Base-by-base conservation (phyloP, 2,888 invertebrate species). In the Caenorhabditis sp. region DNA sequence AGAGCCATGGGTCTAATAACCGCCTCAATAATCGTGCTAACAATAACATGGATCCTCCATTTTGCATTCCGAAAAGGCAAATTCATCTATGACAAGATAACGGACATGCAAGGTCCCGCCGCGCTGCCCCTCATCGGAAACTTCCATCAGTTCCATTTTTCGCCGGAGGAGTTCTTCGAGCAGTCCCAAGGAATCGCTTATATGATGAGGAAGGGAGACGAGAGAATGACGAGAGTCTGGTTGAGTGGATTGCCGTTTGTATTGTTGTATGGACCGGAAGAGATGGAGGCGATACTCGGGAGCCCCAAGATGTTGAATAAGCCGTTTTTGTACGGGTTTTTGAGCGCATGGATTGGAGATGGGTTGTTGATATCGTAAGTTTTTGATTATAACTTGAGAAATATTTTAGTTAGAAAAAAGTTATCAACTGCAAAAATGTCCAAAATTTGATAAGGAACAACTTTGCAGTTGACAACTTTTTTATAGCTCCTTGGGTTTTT, bases 271-370 rank as follows among this genome's bases (percentile, higher is more conserved):
- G 91, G 91, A 2, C 88, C 91, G 4, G 90, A 90, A 47, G 91
- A 92, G 60, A 83, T 85, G 56, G 91, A 91, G 65, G 89, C 89
- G 9, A 87, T 93, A 18, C 84, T 93, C 20, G 89, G 89, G 20
- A 88, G 91, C 72, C 90, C 89, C 58, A 92, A 90, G 60, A 88
- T 92, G 80, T 85, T 93, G 26, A 90, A 92, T 65, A 93, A 93
- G 81, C 90, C 92, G 8, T 88, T 89, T 61, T 92, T 92, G 71
- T 93, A 94, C 88, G 83, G 88, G 9, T 93, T 93, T 80, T 87
- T 94, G 2, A 92, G 93, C 67, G 92, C 93, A 0, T 94, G 93
- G 93, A 92, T 93, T 13, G 93, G 93, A n/a, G 92, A 93, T 32
- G 93, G 93, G n/a, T 90, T 94, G 0, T 88, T 93, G 2, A 93